Conservation (phyloP, 2,113 vertebrate genomes). For the Sinocyclocheilus grahami region DNA sequence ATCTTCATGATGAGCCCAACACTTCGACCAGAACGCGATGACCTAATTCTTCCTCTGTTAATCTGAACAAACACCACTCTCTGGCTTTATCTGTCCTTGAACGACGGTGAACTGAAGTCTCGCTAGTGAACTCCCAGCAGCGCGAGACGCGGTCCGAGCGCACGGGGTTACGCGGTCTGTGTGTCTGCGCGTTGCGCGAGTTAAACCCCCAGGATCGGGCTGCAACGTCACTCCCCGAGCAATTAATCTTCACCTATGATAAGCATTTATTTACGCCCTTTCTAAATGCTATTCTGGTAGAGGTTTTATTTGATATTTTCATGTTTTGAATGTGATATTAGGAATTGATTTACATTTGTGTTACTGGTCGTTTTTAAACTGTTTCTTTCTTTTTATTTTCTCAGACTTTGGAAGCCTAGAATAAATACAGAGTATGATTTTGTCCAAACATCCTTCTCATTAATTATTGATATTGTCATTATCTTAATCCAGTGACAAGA, state of each 20-base stretch:
- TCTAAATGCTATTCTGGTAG: not conserved
- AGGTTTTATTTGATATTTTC: not conserved
- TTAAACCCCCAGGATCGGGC: constrained; percentile 42
- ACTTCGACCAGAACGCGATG: constrained; percentile 38
- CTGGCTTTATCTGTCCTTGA: constrained; percentile 53
- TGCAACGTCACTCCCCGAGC: constrained; percentile 54
- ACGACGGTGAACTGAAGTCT: constrained; percentile 46
- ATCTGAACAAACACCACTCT: constrained; percentile 8
- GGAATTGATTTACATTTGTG: not conserved
- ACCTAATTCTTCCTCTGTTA: constrained; percentile 43
- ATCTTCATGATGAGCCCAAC: constrained; percentile 59
- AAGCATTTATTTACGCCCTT: not conserved
- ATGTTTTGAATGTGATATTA: not conserved
- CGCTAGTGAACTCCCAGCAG: constrained; percentile 47
- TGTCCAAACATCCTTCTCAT: constrained; percentile 18
- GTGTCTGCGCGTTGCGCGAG: constrained; percentile 44
- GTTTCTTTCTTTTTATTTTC: not conserved
- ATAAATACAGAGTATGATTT: not conserved
- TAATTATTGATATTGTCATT: constrained; percentile 40
- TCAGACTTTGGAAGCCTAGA: not conserved
- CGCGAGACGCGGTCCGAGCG: constrained; percentile 35
- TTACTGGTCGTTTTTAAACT: not conserved
- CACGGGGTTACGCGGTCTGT: constrained; percentile 37
- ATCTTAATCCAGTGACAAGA: constrained; percentile 35
- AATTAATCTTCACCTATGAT: constrained; percentile 36